These are phyloP conservation scores for Numenius arquata DNA, from an alignment of 2,113 vertebrate genomes.

Conservation along the genomic window DNA sequence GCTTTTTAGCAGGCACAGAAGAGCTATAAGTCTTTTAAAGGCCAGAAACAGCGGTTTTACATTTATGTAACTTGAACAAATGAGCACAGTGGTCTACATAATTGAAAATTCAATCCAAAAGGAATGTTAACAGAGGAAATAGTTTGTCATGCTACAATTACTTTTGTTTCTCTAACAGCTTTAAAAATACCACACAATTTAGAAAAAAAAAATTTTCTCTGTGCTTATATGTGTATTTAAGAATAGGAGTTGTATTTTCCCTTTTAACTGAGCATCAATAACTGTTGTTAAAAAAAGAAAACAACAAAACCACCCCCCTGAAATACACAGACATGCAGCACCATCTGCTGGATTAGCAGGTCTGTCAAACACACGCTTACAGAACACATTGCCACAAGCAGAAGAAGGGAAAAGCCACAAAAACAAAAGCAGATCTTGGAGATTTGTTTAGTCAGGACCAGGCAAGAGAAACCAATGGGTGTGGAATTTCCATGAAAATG, in stretches of 20 bases:
- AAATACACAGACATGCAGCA: conserved; percentile 72
- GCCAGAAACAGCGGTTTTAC: not conserved
- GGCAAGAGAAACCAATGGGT: not conserved
- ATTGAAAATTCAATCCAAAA: conserved; percentile 19
- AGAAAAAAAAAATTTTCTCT: not conserved
- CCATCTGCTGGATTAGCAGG: conserved; percentile 75
- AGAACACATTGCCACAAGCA: not conserved
- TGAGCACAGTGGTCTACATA: not conserved
- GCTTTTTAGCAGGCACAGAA: not conserved
- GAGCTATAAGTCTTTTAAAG: not conserved
- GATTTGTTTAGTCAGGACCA: not conserved
- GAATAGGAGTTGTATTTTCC: conserved; percentile 13
- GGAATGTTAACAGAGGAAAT: not conserved
- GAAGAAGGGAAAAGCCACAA: not conserved
- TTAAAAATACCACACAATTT: conserved; percentile 3
- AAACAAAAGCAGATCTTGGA: not conserved
- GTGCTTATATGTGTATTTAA: not conserved
- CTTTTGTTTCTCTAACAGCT: conserved; percentile 24
- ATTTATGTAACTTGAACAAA: not conserved
- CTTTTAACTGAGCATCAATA: not conserved
- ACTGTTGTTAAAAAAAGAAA: not conserved
- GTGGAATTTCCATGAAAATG: not conserved
- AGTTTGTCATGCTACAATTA: conserved; percentile 10
- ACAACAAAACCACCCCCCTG: not conserved
- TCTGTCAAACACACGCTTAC: not conserved